These are phyloP conservation scores for Caenorhabditis sp. DNA, from an alignment of 2,888 invertebrate species.

Conservation along the genomic window DNA sequence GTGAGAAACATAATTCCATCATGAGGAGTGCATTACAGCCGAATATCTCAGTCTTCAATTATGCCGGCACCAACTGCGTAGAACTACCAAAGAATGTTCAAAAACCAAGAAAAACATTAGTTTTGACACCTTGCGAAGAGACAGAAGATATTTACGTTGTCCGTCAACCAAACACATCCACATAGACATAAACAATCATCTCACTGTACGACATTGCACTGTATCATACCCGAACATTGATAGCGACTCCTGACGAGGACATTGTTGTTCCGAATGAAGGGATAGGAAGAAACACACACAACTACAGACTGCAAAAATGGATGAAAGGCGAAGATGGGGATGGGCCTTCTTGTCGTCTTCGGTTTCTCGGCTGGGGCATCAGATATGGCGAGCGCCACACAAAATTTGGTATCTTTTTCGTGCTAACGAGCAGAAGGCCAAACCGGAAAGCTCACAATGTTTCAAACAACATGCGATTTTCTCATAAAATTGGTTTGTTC, in stretches of 20 bases:
- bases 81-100: slow-evolving; percentile 45
- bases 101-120: slow-evolving; percentile 7
- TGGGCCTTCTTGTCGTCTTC: slow-evolving; percentile 28
- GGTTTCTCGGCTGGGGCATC: slow-evolving; percentile 27
- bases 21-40: slow-evolving; percentile 19
- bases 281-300: slow-evolving; percentile 35
- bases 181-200: slow-evolving; percentile 26
- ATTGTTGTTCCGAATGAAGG: slow-evolving; percentile 43
- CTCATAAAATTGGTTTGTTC: slow-evolving; percentile 45
- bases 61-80: slow-evolving; percentile 20
- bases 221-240: slow-evolving; percentile 63
- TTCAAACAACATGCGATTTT: slow-evolving; percentile 60
- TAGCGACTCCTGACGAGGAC: slow-evolving; percentile 58
- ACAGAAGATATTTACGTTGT: background rate
- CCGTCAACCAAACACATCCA: slow-evolving; percentile 9
- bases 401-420: slow-evolving; percentile 48
- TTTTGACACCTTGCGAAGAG: slow-evolving; percentile 17
- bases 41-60: slow-evolving; percentile 24
- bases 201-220: slow-evolving; percentile 45
- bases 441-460: slow-evolving; percentile 44
- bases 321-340: slow-evolving; percentile 43
- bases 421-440: slow-evolving; percentile 39
- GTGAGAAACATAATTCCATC: slow-evolving; percentile 49
- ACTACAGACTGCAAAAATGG: slow-evolving; percentile 40
- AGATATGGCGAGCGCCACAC: slow-evolving; percentile 44